These are phyloP conservation scores for Erythrocercus mccallii DNA, from an alignment of 2,113 vertebrate species.

Conservation along the genomic window DNA sequence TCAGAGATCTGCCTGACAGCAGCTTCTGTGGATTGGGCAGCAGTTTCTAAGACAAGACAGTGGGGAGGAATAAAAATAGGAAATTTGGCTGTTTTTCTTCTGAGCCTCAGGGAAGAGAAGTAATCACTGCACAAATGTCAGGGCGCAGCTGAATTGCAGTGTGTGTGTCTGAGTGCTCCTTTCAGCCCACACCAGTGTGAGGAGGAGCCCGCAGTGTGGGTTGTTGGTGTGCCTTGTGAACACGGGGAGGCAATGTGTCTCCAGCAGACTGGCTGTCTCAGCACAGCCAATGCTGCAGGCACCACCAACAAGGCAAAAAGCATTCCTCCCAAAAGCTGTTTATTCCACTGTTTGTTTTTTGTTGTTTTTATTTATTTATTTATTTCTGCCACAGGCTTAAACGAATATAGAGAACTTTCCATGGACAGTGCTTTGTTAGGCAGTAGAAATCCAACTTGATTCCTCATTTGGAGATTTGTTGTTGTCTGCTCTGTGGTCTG, in stretches of 20 bases:
- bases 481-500: background rate
- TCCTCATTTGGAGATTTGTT: background rate
- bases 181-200: background rate
- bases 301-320: background rate
- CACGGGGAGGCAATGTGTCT: conserved; percentile 18
- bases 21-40: background rate
- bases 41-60: background rate
- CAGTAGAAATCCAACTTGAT: fast-evolving
- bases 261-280: background rate
- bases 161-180: background rate
- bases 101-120: background rate
- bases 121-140: background rate
- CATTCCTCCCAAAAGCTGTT: background rate
- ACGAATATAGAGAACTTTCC: background rate
- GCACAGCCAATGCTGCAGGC: background rate
- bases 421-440: background rate
- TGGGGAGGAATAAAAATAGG: background rate
- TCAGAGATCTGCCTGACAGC: background rate
- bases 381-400: background rate
- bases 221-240: background rate
- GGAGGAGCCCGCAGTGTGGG: background rate
- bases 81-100: background rate
- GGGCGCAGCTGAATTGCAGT: background rate
- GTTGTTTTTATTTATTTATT: no score
- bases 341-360: background rate